Conservation (phyloP, 2,797 vertebrate genomes). For the Brotula barbata region DNA sequence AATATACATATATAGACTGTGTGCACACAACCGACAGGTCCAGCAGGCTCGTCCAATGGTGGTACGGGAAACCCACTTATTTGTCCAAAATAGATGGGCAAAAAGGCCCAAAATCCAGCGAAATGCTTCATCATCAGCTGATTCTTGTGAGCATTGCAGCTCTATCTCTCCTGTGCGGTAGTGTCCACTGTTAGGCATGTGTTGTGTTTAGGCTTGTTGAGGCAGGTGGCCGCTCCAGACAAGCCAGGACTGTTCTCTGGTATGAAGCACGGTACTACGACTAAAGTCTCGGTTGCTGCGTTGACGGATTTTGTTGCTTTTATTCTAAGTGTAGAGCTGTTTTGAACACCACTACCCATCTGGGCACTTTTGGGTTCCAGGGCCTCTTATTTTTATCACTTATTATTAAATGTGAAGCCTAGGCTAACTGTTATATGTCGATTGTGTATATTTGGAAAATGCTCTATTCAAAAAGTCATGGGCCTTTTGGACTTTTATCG, state of each 20-base stretch:
- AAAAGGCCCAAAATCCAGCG: no score
- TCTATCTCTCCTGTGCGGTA: neutral
- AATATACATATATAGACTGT: no score
- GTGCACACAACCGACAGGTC: no score
- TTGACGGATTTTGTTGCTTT: neutral
- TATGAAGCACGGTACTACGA: conserved; percentile 50
- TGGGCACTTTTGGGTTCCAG: neutral
- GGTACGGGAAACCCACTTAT: no score
- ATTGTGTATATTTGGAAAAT: no score
- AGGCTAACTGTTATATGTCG: no score
- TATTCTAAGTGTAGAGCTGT: conserved; percentile 1
- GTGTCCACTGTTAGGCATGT: conserved; percentile 21
- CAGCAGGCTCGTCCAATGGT: no score
- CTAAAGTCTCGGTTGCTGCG: neutral
- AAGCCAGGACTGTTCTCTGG: conserved; percentile 62
- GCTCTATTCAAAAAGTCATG: no score
- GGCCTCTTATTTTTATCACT: no score
- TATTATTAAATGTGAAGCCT: no score
- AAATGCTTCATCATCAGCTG: neutral
- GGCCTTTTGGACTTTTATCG: no score
- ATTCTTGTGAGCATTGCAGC: neutral
- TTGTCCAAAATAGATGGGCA: no score
- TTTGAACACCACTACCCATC: neutral
- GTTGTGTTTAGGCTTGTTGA: conserved; percentile 42
- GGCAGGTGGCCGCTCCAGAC: conserved; percentile 56